Percentiles rank a stretch among this genome's conserved stretches.
Evolutionary conservation across 37 sponge, comb jelly and placozoan genomes (phyloP).

Genomic region (Chondrilla cf. caribensis): DNA sequence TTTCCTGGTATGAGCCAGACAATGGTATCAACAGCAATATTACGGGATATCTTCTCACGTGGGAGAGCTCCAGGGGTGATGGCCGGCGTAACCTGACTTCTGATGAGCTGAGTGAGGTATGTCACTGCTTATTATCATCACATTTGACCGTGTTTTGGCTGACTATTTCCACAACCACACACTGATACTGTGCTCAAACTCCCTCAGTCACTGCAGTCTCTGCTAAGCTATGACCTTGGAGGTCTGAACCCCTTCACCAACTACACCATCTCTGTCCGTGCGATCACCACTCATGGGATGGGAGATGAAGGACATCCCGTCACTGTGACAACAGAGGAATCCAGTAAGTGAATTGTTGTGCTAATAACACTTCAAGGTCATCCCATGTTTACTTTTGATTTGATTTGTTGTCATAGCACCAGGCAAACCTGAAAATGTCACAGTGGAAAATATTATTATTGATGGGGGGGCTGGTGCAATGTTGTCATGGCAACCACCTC

Average conservation of each 20-base stretch:
- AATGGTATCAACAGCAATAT: background rate
- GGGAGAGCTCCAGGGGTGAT: background rate
- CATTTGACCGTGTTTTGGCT: too few relatives aligned
- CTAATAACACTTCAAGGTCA: too few relatives aligned
- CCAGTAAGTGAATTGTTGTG: background rate
- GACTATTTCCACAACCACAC: too few relatives aligned
- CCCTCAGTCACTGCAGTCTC: too few relatives aligned
- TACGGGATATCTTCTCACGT: background rate
- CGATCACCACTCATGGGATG: background rate
- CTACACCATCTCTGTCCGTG: constrained; percentile 25
- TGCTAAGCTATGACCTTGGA: too few relatives aligned
- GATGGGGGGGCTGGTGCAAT: background rate
- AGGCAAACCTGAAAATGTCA: background rate
- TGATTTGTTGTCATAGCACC: background rate
- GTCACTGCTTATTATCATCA: background rate
- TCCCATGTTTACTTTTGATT: background rate
- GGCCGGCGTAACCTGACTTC: background rate
- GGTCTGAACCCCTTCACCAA: constrained; percentile 32
- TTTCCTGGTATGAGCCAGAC: background rate
- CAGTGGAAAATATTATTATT: background rate
- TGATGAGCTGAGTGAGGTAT: background rate
- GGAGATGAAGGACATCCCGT: background rate
- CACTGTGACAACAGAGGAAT: background rate
- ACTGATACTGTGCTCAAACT: too few relatives aligned
- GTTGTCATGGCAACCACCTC: constrained; percentile 53